phyloP scores from a whole-genome alignment of 1,140 invertebrate species.

The Eriocheir sinensis region DNA sequence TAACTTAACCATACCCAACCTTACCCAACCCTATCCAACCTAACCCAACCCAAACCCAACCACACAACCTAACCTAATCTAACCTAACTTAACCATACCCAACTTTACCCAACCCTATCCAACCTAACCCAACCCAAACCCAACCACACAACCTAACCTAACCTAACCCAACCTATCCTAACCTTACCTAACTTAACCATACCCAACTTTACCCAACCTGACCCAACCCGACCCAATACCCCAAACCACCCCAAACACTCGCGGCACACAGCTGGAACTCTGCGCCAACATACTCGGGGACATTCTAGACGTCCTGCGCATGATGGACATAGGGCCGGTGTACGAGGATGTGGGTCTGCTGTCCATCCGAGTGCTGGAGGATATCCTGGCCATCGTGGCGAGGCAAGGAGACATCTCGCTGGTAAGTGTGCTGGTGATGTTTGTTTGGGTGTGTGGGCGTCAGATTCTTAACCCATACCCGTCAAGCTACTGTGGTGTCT shows the following conservation, averaged over 20 bases:
- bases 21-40: too few relatives aligned
- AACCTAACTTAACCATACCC: too few relatives aligned
- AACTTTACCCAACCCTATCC: too few relatives aligned
- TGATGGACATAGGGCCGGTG: constrained; percentile 86
- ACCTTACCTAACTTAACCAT: not conserved
- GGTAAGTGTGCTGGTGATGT: constrained; percentile 83
- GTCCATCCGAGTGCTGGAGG: constrained; percentile 89
- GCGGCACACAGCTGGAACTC: constrained; percentile 87
- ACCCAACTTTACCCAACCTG: too few relatives aligned
- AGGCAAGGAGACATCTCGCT: constrained; percentile 88
- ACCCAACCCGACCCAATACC: not conserved
- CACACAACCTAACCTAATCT: too few relatives aligned
- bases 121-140: too few relatives aligned
- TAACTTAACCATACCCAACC: too few relatives aligned
- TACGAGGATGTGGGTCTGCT: constrained; percentile 90
- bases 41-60: too few relatives aligned
- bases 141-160: too few relatives aligned
- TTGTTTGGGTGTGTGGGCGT: too few relatives aligned
- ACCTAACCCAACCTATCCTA: not conserved
- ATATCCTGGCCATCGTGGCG: constrained; percentile 93
- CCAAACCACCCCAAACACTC: not conserved
- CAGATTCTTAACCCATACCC: too few relatives aligned
- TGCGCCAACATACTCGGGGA: constrained; percentile 95
- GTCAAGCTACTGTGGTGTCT: too few relatives aligned
- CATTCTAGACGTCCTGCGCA: constrained; percentile 92